Evolutionary conservation across 2,888 invertebrate genomes (phyloP).

Genomic region (Eutolmus rufibarbis): DNA sequence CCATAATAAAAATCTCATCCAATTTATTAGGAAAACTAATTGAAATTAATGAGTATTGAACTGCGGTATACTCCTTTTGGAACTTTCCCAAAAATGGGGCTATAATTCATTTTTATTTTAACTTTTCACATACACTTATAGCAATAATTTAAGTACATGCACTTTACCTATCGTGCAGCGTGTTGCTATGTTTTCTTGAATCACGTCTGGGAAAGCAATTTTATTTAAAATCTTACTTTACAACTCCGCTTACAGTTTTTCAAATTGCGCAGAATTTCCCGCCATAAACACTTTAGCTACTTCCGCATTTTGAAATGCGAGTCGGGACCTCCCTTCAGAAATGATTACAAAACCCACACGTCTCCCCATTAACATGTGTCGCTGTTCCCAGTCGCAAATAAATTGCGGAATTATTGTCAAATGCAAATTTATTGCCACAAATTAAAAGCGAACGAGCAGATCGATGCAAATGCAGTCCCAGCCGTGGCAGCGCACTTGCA

Average conservation of each 20-base stretch:
- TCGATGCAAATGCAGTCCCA: not conserved
- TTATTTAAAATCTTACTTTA: not conserved
- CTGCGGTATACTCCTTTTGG: too few species aligned
- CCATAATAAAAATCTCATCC: too few species aligned
- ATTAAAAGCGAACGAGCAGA: not conserved
- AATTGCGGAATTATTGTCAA: conserved; percentile 19
- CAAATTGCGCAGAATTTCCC: not conserved
- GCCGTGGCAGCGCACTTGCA: not conserved
- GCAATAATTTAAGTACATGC: too few species aligned
- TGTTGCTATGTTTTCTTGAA: not conserved
- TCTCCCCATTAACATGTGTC: not conserved
- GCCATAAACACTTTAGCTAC: not conserved
- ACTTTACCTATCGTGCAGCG: too few species aligned
- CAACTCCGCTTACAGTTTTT: not conserved
- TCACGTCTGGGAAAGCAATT: not conserved
- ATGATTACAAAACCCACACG: conserved; percentile 8
- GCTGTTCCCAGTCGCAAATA: not conserved
- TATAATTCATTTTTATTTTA: too few species aligned
- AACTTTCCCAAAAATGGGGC: not conserved
- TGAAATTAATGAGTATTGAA: too few species aligned
- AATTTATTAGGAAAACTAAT: too few species aligned
- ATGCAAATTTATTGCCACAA: conserved; percentile 19
- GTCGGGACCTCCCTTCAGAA: not conserved
- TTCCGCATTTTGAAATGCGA: not conserved
- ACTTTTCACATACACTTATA: too few species aligned